phyloP scores from a whole-genome alignment of 2,113 vertebrate species.

The Pardalotus punctatus region DNA sequence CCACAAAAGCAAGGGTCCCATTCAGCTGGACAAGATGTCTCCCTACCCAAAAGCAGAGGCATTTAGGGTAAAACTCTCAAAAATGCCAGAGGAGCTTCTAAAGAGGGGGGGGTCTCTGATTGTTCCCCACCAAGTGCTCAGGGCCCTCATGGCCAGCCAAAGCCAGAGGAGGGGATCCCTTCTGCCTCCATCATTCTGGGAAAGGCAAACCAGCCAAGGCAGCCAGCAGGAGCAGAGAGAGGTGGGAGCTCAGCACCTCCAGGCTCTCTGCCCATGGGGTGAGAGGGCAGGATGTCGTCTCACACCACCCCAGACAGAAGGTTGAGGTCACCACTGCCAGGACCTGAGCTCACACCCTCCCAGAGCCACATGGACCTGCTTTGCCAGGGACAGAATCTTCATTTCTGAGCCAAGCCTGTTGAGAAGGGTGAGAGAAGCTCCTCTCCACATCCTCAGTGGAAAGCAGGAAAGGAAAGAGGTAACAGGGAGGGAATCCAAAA shows the following conservation, averaged over 20 bases:
- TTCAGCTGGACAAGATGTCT: not conserved
- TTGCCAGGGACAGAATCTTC: accelerated
- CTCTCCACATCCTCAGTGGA: not conserved
- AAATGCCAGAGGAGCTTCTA: not conserved
- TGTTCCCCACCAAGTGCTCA: too few relatives aligned
- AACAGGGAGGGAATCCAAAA: not conserved
- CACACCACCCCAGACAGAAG: not conserved
- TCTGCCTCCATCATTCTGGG: not conserved
- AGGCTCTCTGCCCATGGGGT: not conserved
- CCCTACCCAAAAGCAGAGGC: not conserved
- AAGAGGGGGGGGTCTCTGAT: accelerated
- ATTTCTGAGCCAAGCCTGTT: not conserved
- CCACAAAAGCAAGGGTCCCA: not conserved
- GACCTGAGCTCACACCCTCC: accelerated
- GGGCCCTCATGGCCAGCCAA: not conserved
- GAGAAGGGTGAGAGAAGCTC: not conserved
- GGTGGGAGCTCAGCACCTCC: not conserved
- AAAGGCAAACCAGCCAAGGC: not conserved
- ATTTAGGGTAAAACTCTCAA: not conserved
- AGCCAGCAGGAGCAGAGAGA: not conserved
- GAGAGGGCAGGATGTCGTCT: not conserved
- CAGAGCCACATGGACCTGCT: accelerated
- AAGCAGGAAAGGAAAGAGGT: not conserved
- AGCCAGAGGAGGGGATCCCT: not conserved
- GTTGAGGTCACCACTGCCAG: accelerated